These are phyloP conservation scores for Zaprionus ghesquierei DNA, from an alignment of 1,140 invertebrate species.

Conservation along the genomic window DNA sequence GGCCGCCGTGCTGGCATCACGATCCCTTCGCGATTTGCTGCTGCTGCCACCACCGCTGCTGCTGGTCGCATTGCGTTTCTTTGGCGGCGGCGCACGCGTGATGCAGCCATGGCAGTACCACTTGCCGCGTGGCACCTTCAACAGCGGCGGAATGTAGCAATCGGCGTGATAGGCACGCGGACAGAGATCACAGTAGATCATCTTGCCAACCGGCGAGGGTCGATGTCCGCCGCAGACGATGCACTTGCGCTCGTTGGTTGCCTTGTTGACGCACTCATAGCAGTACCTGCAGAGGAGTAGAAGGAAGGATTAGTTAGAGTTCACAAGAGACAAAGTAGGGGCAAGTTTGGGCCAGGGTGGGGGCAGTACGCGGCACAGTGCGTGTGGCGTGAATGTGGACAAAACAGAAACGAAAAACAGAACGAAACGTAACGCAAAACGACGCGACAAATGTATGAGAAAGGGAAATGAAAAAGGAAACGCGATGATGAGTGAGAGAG, in stretches of 20 bases:
- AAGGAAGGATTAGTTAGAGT: not conserved
- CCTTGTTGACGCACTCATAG: slow-evolving; percentile 98
- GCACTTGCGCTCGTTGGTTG: slow-evolving; percentile 92
- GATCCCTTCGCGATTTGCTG: slow-evolving; percentile 70
- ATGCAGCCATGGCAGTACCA: slow-evolving; percentile 93
- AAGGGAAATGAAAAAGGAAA: not conserved
- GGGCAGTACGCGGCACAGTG: slow-evolving; percentile 43
- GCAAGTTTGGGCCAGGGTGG: not conserved
- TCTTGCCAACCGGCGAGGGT: slow-evolving; percentile 85
- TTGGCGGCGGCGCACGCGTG: slow-evolving; percentile 88
- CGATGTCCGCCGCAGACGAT: slow-evolving; percentile 93
- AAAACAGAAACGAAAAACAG: slow-evolving; percentile 32
- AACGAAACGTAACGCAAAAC: slow-evolving; percentile 40
- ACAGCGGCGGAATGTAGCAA: slow-evolving; percentile 93
- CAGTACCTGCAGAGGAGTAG: slow-evolving; percentile 89
- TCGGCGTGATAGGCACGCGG: slow-evolving; percentile 95
- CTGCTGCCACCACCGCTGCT: slow-evolving; percentile 54
- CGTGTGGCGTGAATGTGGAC: slow-evolving; percentile 10
- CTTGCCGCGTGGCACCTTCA: slow-evolving; percentile 93
- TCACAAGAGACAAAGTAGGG: too few relatives aligned
- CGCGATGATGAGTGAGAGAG: slow-evolving; percentile 6
- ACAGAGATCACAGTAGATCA: slow-evolving; percentile 94
- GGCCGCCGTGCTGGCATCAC: slow-evolving; percentile 57
- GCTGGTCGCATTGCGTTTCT: slow-evolving; percentile 83
- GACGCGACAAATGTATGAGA: slow-evolving; percentile 41